Conservation (phyloP, 2,797 vertebrate species). For the Paratrypauchen microcephalus region DNA sequence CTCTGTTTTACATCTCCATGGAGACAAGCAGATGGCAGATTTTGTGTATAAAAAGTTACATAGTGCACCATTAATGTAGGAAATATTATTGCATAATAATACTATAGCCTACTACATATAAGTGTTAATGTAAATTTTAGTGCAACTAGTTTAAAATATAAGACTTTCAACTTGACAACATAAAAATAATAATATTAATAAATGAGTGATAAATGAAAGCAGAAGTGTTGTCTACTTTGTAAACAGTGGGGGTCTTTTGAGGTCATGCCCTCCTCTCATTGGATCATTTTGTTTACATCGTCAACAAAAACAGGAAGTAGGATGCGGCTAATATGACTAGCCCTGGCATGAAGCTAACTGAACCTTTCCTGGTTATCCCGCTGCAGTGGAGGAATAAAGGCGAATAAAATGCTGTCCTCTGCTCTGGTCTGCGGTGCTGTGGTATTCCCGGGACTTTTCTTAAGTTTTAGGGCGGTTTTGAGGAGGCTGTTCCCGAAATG, state of each 20-base stretch:
- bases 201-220: too few relatives aligned
- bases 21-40: too few relatives aligned
- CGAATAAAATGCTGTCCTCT: constrained; percentile 58
- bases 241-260: neutral
- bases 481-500: constrained; percentile 62
- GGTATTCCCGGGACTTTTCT: constrained; percentile 84
- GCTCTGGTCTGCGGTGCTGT: constrained; percentile 71
- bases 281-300: neutral
- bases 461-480: constrained; percentile 66
- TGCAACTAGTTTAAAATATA: neutral
- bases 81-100: too few relatives aligned
- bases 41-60: too few relatives aligned
- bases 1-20: too few relatives aligned
- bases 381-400: neutral
- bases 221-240: neutral
- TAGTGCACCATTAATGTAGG: too few relatives aligned
- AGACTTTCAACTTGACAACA: neutral
- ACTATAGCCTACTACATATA: too few relatives aligned
- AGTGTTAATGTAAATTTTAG: too few relatives aligned
- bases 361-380: neutral
- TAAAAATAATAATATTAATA: neutral
- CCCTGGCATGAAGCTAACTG: neutral
- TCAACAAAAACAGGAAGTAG: constrained; percentile 8
- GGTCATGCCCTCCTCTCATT: neutral
- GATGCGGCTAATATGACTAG: neutral